These are phyloP conservation scores for Macrosiphum euphorbiae DNA, from an alignment of 2,888 invertebrate species.

Conservation along the genomic window DNA sequence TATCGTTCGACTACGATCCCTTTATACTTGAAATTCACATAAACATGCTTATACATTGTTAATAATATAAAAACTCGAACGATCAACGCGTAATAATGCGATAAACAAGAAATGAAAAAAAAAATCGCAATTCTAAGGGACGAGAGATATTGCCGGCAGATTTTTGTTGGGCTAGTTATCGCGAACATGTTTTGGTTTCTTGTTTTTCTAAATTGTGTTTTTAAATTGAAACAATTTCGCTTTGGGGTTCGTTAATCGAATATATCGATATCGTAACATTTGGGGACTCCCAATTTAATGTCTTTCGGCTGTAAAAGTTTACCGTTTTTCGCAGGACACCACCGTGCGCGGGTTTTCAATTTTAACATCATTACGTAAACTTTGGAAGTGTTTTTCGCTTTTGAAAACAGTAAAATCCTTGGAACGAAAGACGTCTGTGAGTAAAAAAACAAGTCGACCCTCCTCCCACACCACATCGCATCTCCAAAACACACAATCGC, in stretches of 20 bases:
- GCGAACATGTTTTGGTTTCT: neutral
- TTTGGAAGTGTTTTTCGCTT: neutral
- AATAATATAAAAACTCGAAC: neutral
- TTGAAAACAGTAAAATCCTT: neutral
- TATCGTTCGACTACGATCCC: neutral
- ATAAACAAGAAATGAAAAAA: neutral
- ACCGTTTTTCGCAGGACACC: neutral
- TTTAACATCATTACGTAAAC: conserved; percentile 19
- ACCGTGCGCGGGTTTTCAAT: neutral
- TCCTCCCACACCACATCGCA: too few species aligned
- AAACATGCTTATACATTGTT: neutral
- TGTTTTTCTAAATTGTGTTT: neutral
- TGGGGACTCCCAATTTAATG: neutral
- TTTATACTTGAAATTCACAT: neutral
- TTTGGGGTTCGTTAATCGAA: neutral
- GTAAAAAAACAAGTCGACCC: neutral
- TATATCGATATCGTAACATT: neutral
- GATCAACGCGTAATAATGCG: neutral
- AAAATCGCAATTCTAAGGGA: neutral
- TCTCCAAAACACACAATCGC: neutral
- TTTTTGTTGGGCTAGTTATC: neutral
- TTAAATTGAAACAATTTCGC: neutral
- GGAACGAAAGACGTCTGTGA: neutral
- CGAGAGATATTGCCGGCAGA: neutral
- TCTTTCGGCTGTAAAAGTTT: neutral